Evolutionary conservation across 2,797 vertebrate species (phyloP).

Genomic region (Sebastes matsubarae): DNA sequence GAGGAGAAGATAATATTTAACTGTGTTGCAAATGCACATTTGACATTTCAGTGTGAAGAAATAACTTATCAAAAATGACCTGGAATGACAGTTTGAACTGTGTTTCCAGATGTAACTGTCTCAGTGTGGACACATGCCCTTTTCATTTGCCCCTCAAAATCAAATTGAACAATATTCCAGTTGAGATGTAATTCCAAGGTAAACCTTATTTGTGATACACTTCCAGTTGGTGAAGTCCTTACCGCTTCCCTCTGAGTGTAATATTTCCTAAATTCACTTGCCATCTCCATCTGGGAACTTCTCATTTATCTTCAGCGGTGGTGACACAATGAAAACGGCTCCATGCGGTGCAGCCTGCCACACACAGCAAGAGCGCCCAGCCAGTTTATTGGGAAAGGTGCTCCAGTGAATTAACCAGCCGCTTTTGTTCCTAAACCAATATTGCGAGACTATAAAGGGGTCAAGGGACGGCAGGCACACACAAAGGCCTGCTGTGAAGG

Average conservation of each 20-base stretch:
- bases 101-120: neutral
- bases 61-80: neutral
- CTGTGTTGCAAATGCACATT: neutral
- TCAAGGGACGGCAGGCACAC: slow-evolving; percentile 63
- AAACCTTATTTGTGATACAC: slow-evolving; percentile 37
- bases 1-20: neutral
- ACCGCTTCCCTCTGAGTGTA: slow-evolving; percentile 3
- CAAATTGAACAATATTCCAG: neutral
- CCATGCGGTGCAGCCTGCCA: slow-evolving; percentile 47
- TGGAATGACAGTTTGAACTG: neutral
- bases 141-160: neutral
- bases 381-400: slow-evolving; percentile 71
- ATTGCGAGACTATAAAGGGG: slow-evolving; percentile 73
- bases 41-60: neutral
- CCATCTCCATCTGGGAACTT: slow-evolving; percentile 42
- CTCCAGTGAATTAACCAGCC: slow-evolving; percentile 71
- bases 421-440: slow-evolving; percentile 71
- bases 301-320: slow-evolving; percentile 56
- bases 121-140: neutral
- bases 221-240: slow-evolving; percentile 10
- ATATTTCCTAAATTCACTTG: slow-evolving; percentile 30
- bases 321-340: slow-evolving; percentile 70
- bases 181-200: slow-evolving; percentile 21
- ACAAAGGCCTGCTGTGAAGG: slow-evolving; percentile 68
- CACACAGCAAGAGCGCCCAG: slow-evolving; percentile 60